Conservation (phyloP, 2,797 vertebrate species). For the Phalloptychus januarius region DNA sequence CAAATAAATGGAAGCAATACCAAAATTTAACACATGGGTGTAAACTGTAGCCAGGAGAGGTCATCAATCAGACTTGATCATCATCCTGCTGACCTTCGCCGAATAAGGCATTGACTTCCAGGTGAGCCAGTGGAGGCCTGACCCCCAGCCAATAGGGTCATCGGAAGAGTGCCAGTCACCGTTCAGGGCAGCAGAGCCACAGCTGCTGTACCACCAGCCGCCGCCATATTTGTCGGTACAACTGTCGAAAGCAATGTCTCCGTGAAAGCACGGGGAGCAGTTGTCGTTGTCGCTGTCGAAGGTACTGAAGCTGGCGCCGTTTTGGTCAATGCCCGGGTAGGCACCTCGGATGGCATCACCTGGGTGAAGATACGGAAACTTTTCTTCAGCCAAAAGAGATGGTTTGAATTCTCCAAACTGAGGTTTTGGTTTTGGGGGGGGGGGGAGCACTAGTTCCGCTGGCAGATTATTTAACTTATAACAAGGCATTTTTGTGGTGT, state of each 20-base stretch:
- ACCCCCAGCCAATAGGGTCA: conserved; percentile 43
- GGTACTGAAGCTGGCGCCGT: conserved; percentile 73
- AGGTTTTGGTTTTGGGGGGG: no score
- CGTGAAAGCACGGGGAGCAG: conserved; percentile 65
- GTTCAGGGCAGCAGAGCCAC: conserved; percentile 70
- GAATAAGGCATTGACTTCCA: conserved; percentile 65
- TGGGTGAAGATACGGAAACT: conserved; percentile 20
- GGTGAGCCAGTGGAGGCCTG: conserved; percentile 60
- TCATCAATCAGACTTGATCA: conserved; percentile 57
- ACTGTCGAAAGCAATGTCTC: conserved; percentile 13
- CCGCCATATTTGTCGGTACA: conserved; percentile 26
- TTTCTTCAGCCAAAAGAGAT: not conserved
- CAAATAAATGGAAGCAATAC: no score
- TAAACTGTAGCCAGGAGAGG: not conserved
- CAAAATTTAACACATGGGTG: not conserved
- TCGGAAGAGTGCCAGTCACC: conserved; percentile 59
- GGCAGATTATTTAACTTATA: no score
- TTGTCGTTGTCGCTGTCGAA: conserved; percentile 63
- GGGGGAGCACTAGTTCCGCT: no score
- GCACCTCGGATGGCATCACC: conserved; percentile 65
- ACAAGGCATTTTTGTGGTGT: no score
- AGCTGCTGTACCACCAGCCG: conserved; percentile 77
- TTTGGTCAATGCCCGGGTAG: conserved; percentile 52
- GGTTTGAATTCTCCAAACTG: not conserved
- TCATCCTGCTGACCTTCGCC: conserved; percentile 67